Conservation (phyloP, 1,140 invertebrate genomes). For the Halictus rubicundus region DNA sequence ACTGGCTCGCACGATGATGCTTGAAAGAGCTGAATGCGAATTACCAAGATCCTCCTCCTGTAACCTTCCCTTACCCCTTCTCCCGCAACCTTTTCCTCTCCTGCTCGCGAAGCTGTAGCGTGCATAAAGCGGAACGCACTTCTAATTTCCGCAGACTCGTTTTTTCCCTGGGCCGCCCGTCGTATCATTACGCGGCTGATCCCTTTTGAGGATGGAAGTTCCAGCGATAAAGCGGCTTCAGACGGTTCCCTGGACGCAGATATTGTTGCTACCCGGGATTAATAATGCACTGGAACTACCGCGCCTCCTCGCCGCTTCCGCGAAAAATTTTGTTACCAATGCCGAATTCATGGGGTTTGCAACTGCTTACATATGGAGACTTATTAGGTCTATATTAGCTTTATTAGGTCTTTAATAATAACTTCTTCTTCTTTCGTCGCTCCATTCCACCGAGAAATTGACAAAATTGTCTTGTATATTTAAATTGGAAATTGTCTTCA, state of each 20-base stretch:
- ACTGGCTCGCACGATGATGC: no score
- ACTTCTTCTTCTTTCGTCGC: no score
- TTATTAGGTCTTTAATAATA: no score
- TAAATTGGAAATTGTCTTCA: no score
- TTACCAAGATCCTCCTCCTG: conserved; percentile 17
- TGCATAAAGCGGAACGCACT: conserved; percentile 23
- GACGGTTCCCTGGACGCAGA: not conserved
- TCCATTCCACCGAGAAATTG: no score
- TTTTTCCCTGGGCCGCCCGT: not conserved
- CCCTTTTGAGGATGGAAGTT: not conserved
- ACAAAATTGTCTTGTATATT: no score
- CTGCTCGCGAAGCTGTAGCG: not conserved
- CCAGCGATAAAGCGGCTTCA: not conserved
- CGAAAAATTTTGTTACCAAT: not conserved
- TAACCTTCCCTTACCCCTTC: not conserved
- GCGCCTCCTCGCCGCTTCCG: not conserved
- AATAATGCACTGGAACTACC: not conserved
- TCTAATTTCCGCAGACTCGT: conserved; percentile 27
- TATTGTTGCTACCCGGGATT: conserved; percentile 8
- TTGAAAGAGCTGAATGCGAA: conserved; percentile 34
- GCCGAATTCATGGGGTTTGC: no score
- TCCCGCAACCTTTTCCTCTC: no score
- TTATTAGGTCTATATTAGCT: no score
- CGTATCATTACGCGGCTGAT: conserved; percentile 14
- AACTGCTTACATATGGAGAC: no score